Conservation (phyloP, 1,140 invertebrate genomes). For the Psix sp. region DNA sequence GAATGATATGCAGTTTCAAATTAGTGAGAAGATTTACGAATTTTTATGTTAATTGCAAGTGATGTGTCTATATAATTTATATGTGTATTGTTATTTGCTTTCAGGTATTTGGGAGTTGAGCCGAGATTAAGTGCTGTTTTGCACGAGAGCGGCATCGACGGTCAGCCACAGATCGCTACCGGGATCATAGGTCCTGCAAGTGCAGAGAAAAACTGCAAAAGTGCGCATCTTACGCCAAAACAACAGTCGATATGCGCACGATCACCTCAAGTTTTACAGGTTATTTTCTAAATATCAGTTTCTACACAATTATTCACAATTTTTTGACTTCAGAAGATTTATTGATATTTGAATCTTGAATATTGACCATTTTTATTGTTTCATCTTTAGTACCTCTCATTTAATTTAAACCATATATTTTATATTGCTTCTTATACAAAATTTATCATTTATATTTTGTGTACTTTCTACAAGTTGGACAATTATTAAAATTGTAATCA, state of each 20-base stretch:
- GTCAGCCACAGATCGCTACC: conserved; percentile 62
- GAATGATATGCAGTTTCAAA: neutral
- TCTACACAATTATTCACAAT: too few relatives aligned
- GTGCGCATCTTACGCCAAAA: conserved; percentile 71
- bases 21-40: conserved; percentile 27
- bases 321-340: too few relatives aligned
- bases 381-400: too few relatives aligned
- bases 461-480: too few relatives aligned
- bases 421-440: too few relatives aligned
- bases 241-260: conserved; percentile 74
- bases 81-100: conserved; percentile 41
- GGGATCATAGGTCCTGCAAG: conserved; percentile 74
- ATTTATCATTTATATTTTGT: too few relatives aligned
- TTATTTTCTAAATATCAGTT: too few relatives aligned
- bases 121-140: conserved; percentile 63
- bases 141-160: conserved; percentile 57
- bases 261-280: conserved; percentile 74
- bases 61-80: conserved; percentile 4
- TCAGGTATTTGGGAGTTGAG: conserved; percentile 73
- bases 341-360: too few relatives aligned
- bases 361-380: too few relatives aligned
- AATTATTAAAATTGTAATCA: too few relatives aligned
- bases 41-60: conserved; percentile 26
- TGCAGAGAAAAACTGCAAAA: conserved; percentile 75
- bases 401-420: too few relatives aligned